Conservation (phyloP, 2,797 vertebrate genomes). For the Todus mexicanus region DNA sequence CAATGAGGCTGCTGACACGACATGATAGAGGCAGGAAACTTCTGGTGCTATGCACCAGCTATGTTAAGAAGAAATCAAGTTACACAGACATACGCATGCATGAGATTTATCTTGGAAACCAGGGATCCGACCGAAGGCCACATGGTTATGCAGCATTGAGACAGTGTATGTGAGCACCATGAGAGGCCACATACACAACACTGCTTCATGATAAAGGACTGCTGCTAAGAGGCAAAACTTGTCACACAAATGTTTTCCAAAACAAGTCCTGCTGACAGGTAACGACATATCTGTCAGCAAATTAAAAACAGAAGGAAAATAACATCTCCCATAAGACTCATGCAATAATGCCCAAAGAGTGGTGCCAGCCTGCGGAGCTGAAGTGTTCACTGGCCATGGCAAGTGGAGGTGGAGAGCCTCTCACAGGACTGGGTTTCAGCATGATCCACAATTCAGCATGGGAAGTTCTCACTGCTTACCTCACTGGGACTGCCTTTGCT, state of each 20-base stretch:
- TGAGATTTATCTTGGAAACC: not conserved
- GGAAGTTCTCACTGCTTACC: rapidly evolving
- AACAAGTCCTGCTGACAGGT: not conserved
- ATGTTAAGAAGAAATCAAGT: not conserved
- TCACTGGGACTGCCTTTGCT: not conserved
- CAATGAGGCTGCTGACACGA: not conserved
- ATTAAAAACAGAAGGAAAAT: not conserved
- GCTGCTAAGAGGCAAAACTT: not conserved
- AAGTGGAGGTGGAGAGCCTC: not conserved
- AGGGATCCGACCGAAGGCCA: rapidly evolving
- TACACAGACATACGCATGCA: not conserved
- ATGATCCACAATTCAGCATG: not conserved
- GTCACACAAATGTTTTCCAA: not conserved
- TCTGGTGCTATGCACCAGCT: not conserved
- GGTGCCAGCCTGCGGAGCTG: not conserved
- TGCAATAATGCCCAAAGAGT: not conserved
- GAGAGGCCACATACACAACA: not conserved
- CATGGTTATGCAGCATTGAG: not conserved
- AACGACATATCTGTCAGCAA: not conserved
- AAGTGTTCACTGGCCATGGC: not conserved
- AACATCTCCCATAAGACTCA: not conserved
- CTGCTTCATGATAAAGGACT: not conserved
- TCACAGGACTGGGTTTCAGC: not conserved
- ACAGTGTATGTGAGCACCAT: rapidly evolving
- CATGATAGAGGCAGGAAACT: not conserved